Conservation (phyloP, 2,113 vertebrate genomes). For the Ahaetulla prasina region DNA sequence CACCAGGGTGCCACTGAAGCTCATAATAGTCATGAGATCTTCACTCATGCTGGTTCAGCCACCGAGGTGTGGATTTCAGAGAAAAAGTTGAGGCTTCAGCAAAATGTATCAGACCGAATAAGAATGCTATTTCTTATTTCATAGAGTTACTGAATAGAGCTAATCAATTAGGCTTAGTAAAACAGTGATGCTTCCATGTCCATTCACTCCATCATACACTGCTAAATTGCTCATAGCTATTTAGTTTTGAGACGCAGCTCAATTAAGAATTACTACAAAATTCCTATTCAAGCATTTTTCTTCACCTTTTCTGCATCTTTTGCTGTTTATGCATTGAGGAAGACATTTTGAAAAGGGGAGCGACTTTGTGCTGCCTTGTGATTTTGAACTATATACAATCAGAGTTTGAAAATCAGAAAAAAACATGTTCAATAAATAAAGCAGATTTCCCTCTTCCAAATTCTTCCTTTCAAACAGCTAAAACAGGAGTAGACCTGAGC, state of each 20-base stretch:
- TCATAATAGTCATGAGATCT: background rate
- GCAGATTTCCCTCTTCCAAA: background rate
- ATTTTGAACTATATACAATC: background rate
- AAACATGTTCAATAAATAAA: background rate
- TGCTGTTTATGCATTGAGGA: background rate
- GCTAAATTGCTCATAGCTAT: background rate
- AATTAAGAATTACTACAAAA: background rate
- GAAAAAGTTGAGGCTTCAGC: background rate
- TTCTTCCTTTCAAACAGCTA: background rate
- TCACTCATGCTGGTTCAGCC: background rate
- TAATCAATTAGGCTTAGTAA: background rate
- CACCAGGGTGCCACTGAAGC: background rate
- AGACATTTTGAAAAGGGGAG: background rate
- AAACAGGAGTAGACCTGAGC: background rate
- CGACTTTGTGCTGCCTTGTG: background rate
- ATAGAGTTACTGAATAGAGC: background rate
- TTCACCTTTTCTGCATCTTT: background rate
- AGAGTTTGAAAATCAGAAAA: background rate
- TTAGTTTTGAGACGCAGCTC: background rate
- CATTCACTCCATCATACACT: background rate
- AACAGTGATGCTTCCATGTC: background rate
- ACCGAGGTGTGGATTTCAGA: background rate
- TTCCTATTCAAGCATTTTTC: background rate
- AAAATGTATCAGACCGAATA: background rate
- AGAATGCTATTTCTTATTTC: background rate